These are phyloP conservation scores for Misgurnus anguillicaudatus DNA, from an alignment of 2,113 vertebrate species.

Conservation along the genomic window DNA sequence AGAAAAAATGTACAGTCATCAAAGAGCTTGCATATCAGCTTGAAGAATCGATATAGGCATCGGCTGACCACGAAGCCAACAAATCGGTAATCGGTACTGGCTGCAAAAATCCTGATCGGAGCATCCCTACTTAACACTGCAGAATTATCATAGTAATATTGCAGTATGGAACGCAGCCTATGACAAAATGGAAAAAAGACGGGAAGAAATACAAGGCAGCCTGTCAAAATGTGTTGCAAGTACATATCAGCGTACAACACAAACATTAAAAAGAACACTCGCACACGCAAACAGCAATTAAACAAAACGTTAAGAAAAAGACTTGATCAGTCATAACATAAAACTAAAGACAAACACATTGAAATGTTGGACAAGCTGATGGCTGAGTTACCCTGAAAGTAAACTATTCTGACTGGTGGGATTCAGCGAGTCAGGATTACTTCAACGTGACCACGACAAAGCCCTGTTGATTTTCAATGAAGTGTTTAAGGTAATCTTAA, in stretches of 20 bases:
- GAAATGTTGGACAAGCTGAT: conserved; percentile 31
- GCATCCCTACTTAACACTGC: not conserved
- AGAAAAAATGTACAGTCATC: too few relatives aligned
- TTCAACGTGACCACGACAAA: not conserved
- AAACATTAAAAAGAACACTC: conserved; percentile 28
- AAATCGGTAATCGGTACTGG: too few relatives aligned
- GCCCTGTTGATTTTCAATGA: not conserved
- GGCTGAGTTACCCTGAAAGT: conserved; percentile 4
- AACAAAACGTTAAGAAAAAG: conserved; percentile 34
- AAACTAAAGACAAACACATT: conserved; percentile 51
- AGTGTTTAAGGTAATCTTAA: not conserved
- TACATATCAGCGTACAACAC: conserved; percentile 45
- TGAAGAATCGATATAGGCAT: too few relatives aligned
- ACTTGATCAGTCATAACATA: conserved; percentile 45
- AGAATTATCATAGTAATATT: not conserved
- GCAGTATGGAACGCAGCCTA: not conserved
- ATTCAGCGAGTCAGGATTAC: conserved; percentile 11
- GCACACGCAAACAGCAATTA: conserved; percentile 23
- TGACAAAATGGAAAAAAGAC: not conserved
- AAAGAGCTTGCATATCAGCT: too few relatives aligned
- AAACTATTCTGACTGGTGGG: conserved; percentile 18
- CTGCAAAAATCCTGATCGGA: too few relatives aligned
- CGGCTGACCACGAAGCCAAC: too few relatives aligned
- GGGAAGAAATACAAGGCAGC: conserved; percentile 51
- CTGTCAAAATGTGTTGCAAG: conserved; percentile 43